A percentile compares a stretch with the other conserved stretches of the same genome.
Evolutionary conservation across 2,113 vertebrate species (phyloP).

Genomic region (Percopsis transmontana): DNA sequence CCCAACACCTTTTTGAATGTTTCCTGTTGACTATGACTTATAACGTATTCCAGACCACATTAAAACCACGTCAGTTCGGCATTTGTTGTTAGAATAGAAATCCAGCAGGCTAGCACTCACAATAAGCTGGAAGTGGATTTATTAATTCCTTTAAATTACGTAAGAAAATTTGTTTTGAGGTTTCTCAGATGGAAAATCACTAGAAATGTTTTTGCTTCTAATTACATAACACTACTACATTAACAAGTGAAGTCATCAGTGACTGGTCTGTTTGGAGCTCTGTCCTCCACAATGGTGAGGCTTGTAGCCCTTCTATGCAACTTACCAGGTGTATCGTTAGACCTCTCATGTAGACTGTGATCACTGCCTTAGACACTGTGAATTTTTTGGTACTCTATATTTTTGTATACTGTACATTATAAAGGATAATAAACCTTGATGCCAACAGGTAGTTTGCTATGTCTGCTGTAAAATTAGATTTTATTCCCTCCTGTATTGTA

Average conservation of each 20-base stretch:
- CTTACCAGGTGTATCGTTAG: slow-evolving; percentile 85
- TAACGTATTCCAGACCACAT: slow-evolving; percentile 53
- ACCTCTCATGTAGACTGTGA: slow-evolving; percentile 89
- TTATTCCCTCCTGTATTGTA: neutral
- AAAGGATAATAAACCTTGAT: slow-evolving; percentile 88
- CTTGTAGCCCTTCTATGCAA: slow-evolving; percentile 92
- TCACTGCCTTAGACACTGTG: slow-evolving; percentile 97
- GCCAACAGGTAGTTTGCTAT: slow-evolving; percentile 60
- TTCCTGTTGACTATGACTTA: slow-evolving; percentile 29
- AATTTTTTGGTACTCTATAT: slow-evolving; percentile 94
- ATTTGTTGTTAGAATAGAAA: neutral
- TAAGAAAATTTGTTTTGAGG: too few relatives aligned
- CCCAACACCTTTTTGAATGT: too few relatives aligned
- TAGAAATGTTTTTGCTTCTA: neutral
- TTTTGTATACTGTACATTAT: slow-evolving; percentile 97
- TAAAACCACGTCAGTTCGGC: slow-evolving; percentile 28
- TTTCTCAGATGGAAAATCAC: too few relatives aligned
- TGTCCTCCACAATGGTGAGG: slow-evolving; percentile 59
- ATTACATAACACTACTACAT: neutral
- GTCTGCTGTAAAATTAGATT: neutral
- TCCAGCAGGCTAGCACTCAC: neutral
- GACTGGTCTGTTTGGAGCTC: slow-evolving; percentile 53
- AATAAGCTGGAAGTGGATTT: neutral
- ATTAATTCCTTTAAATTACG: too few relatives aligned
- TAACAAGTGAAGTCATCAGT: slow-evolving; percentile 1